These are phyloP conservation scores for Bolborhynchus lineola DNA, from an alignment of 2,113 vertebrate species.

Conservation along the genomic window DNA sequence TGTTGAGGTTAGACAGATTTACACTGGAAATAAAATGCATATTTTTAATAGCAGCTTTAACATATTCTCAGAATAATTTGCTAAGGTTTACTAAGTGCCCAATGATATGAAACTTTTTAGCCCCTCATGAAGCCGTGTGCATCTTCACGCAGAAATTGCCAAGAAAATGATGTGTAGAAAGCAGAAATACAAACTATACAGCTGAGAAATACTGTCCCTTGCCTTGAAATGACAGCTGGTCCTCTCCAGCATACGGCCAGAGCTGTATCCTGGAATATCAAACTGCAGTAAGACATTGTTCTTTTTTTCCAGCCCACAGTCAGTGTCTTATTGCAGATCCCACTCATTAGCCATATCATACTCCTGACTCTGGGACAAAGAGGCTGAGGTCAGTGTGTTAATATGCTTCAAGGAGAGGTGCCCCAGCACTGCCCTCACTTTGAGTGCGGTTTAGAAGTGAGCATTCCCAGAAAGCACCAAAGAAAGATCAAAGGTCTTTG, in stretches of 20 bases:
- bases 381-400: background rate
- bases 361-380: background rate
- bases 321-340: background rate
- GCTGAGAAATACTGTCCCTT: background rate
- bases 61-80: background rate
- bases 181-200: background rate
- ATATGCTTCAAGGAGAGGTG: background rate
- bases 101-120: background rate
- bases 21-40: background rate
- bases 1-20: background rate
- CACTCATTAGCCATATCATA: background rate
- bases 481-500: background rate
- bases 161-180: background rate
- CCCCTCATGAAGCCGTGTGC: background rate
- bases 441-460: background rate
- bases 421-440: background rate
- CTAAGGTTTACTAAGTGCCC: background rate
- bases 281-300: background rate
- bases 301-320: background rate
- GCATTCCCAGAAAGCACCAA: background rate
- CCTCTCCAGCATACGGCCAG: background rate
- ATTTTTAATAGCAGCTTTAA: background rate
- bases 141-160: background rate
- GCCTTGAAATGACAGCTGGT: background rate
- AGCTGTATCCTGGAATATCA: background rate